Evolutionary conservation across 2,888 invertebrate genomes (phyloP).

Genomic region (Cryptocheilus praepositus): DNA sequence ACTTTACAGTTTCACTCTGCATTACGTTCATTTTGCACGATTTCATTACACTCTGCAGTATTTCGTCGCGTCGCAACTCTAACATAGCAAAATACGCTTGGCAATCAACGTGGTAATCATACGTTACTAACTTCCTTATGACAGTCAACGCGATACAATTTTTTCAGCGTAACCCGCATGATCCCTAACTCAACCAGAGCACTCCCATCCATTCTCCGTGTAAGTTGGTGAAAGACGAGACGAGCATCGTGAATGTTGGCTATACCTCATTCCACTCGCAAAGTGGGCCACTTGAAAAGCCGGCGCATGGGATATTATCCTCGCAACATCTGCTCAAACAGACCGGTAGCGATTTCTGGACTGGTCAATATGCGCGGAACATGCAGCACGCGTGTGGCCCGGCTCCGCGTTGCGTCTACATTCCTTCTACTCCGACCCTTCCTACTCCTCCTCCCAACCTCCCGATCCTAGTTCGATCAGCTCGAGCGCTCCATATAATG

Average conservation of each 20-base stretch:
- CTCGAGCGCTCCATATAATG: conserved; percentile 43
- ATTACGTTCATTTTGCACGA: too few species aligned
- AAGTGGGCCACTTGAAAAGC: conserved; percentile 36
- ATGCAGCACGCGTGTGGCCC: conserved; percentile 27
- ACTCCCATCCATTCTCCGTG: too few species aligned
- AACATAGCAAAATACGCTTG: too few species aligned
- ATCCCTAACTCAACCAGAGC: too few species aligned
- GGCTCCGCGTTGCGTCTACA: conserved; percentile 14
- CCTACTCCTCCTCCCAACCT: background rate
- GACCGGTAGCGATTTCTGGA: conserved; percentile 49
- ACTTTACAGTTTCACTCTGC: too few species aligned
- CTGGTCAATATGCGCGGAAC: conserved; percentile 55
- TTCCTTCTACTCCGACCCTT: background rate
- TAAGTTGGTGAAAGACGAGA: conserved; percentile 14
- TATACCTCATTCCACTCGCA: background rate
- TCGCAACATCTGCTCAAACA: conserved; percentile 53
- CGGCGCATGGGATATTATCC: conserved; percentile 40
- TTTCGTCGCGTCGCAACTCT: too few species aligned
- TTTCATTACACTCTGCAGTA: too few species aligned
- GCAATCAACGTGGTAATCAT: too few species aligned
- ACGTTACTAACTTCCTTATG: too few species aligned
- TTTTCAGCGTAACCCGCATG: too few species aligned
- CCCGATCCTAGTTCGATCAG: conserved; percentile 36
- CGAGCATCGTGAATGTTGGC: conserved; percentile 19
- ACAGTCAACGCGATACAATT: too few species aligned